Base-by-base conservation (phyloP, 2,888 invertebrate species). In the Hypolimnas misippus region DNA sequence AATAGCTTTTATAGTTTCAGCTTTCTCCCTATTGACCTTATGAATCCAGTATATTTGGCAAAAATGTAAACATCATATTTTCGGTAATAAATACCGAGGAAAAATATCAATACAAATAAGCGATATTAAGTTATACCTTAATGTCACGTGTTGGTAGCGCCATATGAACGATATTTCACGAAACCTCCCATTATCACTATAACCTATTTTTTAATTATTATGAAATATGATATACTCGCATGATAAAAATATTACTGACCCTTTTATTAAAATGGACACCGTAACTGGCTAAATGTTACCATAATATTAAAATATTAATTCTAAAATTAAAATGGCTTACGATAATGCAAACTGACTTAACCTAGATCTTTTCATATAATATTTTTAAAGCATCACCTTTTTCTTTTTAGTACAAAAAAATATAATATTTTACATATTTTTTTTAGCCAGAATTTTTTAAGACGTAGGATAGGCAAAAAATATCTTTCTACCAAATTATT, bases 171-270 rank as follows among this genome's bases (percentile, higher is more conserved):
- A 12, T 10, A 12, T 33, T 33, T 33, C 33, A 33, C 2, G 33
- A 33, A 33, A 33, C 8, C 4, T 33, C 33, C 33, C 7, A 33
- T 42, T 42, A 42, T 17, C 17, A 17, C 16, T 10, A 16, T 42
- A 19, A 38, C n/a, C 35, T n/a, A 38, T n/a, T 38, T 21, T 21
- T 12, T 3, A 17, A 12, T n/a, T 46, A 52, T 33, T 53, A 53
- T 59, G 33, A 42, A 58, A 58, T 25, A 19, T 33, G 33, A 52
- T 38, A 33, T 33, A 59, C 33, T 2, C 49, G 33, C 21, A 38
- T 29, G 25, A 25, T n/a, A 52, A 58, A 42, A 57, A 51, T 29
- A 21, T 19, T 59, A 59, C 52, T 59, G 58, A 59, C 58, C 58
- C 14, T 16, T 2, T 35, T 57, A 19, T 50, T 52, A 52, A 10